These are phyloP conservation scores for Masnerella sp. DNA, from an alignment of 2,888 invertebrate genomes.

Conservation along the genomic window DNA sequence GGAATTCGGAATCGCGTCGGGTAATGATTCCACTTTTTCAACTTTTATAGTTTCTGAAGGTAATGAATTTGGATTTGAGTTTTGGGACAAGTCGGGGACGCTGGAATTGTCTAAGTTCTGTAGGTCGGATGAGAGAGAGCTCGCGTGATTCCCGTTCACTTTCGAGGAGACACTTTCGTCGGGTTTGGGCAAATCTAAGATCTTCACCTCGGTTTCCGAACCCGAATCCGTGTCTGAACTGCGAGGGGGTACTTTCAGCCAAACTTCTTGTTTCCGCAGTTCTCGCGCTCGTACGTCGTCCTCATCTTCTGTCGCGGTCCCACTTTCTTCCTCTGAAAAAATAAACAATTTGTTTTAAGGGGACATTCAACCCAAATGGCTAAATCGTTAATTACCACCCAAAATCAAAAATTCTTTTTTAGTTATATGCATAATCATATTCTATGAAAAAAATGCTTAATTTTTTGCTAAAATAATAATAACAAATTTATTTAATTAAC, in stretches of 20 bases:
- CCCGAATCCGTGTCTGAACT: constrained; percentile 83
- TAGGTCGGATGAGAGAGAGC: too few relatives aligned
- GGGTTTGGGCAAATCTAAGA: constrained; percentile 62
- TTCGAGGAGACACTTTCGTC: too few relatives aligned
- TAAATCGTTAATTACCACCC: not conserved
- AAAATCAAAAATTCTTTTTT: not conserved
- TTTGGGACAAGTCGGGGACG: not conserved
- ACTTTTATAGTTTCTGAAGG: too few relatives aligned
- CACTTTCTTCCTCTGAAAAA: constrained; percentile 81
- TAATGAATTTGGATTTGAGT: too few relatives aligned
- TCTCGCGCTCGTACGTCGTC: constrained; percentile 84
- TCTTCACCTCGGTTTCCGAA: constrained; percentile 86
- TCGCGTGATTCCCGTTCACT: not conserved
- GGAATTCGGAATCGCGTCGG: constrained; percentile 58
- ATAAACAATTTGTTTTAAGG: constrained; percentile 1
- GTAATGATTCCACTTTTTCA: constrained; percentile 40
- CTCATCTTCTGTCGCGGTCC: constrained; percentile 87
- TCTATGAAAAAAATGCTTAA: too few relatives aligned
- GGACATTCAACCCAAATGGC: not conserved
- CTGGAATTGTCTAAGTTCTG: too few relatives aligned
- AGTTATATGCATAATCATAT: too few relatives aligned
- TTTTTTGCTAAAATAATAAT: too few relatives aligned
- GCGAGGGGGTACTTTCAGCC: constrained; percentile 81
- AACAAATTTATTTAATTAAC: too few relatives aligned
- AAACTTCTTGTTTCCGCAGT: constrained; percentile 83